Evolutionary conservation across 2,888 invertebrate species (phyloP).

Genomic region (Drosophila neonasuta): DNA sequence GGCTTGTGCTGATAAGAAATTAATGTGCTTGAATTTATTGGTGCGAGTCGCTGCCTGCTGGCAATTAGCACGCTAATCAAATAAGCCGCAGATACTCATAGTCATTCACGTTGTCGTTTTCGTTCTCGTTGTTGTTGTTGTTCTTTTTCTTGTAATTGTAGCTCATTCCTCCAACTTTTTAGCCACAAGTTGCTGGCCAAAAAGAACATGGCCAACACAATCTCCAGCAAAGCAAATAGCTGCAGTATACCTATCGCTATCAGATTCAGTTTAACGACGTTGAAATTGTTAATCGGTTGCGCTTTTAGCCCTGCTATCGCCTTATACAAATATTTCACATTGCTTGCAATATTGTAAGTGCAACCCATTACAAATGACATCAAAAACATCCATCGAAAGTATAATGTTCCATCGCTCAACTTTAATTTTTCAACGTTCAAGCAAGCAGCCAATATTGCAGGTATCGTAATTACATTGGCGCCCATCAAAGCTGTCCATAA

Average conservation of each 20-base stretch:
- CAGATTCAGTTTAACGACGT: neutral
- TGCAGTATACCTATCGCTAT: neutral
- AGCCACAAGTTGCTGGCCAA: neutral
- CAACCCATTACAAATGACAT: conserved; percentile 12
- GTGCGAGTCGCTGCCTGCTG: conserved; percentile 50
- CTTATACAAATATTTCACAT: neutral
- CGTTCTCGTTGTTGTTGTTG: neutral
- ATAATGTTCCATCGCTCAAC: too few species aligned
- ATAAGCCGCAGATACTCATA: conserved; percentile 55
- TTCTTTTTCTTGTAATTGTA: conserved; percentile 31
- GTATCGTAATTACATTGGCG: conserved; percentile 13
- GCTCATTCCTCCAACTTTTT: conserved; percentile 4
- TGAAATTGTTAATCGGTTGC: neutral
- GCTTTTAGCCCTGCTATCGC: neutral
- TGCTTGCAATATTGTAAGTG: neutral
- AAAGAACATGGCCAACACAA: neutral
- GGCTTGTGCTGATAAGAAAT: conserved; percentile 68
- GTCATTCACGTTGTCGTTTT: neutral
- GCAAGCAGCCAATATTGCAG: neutral
- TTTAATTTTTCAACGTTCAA: neutral
- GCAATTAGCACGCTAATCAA: conserved; percentile 69
- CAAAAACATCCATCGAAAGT: conserved; percentile 2
- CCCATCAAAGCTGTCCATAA: neutral
- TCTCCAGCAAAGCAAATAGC: conserved; percentile 1
- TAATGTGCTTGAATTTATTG: conserved; percentile 72